These are phyloP conservation scores for Indicator maculatus DNA, from an alignment of 2,113 vertebrate genomes.

Conservation along the genomic window DNA sequence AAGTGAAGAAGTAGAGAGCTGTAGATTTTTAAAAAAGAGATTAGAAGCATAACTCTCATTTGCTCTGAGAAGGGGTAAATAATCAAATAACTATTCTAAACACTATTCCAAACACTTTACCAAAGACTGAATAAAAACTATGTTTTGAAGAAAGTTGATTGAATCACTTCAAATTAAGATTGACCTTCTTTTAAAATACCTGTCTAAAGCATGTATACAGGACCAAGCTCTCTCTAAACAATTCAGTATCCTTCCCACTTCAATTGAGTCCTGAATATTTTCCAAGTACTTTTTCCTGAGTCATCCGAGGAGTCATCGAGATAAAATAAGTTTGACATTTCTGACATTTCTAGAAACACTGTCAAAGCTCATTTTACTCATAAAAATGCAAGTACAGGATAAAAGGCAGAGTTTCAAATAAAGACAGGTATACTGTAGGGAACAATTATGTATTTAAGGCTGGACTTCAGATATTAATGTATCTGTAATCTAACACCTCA, in stretches of 20 bases:
- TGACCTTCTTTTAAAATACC: constrained; percentile 9
- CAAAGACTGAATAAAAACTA: neutral
- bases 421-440: neutral
- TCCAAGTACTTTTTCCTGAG: constrained; percentile 40
- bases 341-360: neutral
- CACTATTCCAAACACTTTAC: neutral
- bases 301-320: constrained; percentile 13
- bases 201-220: neutral
- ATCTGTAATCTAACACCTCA: constrained; percentile 9
- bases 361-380: constrained; percentile 28
- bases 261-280: constrained; percentile 41
- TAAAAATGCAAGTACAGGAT: neutral
- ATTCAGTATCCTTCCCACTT: neutral
- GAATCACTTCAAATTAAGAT: neutral
- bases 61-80: neutral
- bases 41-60: neutral
- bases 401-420: neutral
- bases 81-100: neutral
- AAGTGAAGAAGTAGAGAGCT: neutral
- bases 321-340: constrained; percentile 12
- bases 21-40: neutral
- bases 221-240: neutral
- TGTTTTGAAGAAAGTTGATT: constrained; percentile 11
- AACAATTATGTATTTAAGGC: neutral
- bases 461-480: neutral